Evolutionary conservation across 1,140 invertebrate species (phyloP).

Genomic region (Bombus pascuorum): DNA sequence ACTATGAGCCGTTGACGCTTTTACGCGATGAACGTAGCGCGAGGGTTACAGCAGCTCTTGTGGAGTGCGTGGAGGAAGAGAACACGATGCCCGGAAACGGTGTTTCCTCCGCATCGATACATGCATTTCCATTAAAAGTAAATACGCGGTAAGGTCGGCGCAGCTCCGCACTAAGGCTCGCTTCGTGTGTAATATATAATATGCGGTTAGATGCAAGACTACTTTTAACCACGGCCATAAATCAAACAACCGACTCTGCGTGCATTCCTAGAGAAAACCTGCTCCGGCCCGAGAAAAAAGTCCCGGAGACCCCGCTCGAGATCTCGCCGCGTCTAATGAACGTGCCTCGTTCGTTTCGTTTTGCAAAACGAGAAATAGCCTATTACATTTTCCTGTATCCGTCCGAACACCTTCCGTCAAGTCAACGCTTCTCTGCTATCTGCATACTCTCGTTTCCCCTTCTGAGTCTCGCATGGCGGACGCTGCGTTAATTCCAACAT

Average conservation of each 20-base stretch:
- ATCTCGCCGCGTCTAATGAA: conserved; percentile 58
- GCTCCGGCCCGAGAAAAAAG: conserved; percentile 63
- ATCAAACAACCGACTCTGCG: conserved; percentile 66
- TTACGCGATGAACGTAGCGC: too few relatives aligned
- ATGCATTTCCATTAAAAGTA: conserved; percentile 28
- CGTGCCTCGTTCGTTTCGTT: background rate
- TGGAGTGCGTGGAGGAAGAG: background rate
- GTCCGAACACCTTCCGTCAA: conserved; percentile 9
- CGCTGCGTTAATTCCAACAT: background rate
- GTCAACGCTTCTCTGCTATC: background rate
- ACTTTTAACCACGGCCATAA: conserved; percentile 69
- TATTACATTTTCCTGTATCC: background rate
- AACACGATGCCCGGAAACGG: background rate
- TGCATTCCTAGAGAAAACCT: conserved; percentile 75
- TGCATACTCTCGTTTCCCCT: background rate
- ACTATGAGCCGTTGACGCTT: background rate
- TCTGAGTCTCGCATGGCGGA: background rate
- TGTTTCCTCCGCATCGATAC: background rate
- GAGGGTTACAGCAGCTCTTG: too few relatives aligned
- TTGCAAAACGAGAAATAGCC: conserved; percentile 24
- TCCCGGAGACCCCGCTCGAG: conserved; percentile 21
- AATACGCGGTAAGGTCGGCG: conserved; percentile 6
- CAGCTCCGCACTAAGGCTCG: conserved; percentile 20
- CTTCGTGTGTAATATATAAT: conserved; percentile 66
- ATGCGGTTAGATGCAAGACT: conserved; percentile 66